Evolutionary conservation across 2,888 invertebrate genomes (phyloP).

Genomic region (Laothoe populi): DNA sequence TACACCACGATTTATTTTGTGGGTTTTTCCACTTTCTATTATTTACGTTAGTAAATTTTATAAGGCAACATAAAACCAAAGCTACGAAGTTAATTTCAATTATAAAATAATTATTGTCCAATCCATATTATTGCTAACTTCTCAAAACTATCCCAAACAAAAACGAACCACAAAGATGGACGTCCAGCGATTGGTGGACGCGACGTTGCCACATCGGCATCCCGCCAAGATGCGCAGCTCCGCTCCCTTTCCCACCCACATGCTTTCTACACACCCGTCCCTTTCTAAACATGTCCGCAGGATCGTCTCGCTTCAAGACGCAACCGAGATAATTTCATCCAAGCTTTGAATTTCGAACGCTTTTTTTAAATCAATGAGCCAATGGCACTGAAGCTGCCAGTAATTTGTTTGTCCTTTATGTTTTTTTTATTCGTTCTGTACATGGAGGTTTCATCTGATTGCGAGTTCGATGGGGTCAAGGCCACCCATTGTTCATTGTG

Average conservation of each 20-base stretch:
- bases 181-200: constrained; percentile 78
- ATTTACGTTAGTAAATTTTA: background rate
- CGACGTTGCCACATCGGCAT: constrained; percentile 78
- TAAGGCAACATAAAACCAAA: no score
- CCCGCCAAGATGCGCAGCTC: constrained; percentile 69
- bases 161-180: constrained; percentile 68
- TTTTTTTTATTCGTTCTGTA: constrained; percentile 36
- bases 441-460: constrained; percentile 26
- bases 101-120: background rate
- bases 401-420: constrained; percentile 39
- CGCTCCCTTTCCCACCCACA: constrained; percentile 49
- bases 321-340: constrained; percentile 81
- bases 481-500: constrained; percentile 38
- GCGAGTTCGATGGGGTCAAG: constrained; percentile 38
- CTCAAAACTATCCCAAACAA: constrained; percentile 56
- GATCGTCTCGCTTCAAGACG: constrained; percentile 82
- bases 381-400: constrained; percentile 50
- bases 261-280: constrained; percentile 45
- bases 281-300: constrained; percentile 70
- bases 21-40: constrained; percentile 14
- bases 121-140: constrained; percentile 20
- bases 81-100: background rate
- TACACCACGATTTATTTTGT: background rate
- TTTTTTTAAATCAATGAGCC: constrained; percentile 67
- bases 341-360: constrained; percentile 75